Evolutionary conservation across 2,888 invertebrate species (phyloP).

Genomic region (Drepana falcataria): DNA sequence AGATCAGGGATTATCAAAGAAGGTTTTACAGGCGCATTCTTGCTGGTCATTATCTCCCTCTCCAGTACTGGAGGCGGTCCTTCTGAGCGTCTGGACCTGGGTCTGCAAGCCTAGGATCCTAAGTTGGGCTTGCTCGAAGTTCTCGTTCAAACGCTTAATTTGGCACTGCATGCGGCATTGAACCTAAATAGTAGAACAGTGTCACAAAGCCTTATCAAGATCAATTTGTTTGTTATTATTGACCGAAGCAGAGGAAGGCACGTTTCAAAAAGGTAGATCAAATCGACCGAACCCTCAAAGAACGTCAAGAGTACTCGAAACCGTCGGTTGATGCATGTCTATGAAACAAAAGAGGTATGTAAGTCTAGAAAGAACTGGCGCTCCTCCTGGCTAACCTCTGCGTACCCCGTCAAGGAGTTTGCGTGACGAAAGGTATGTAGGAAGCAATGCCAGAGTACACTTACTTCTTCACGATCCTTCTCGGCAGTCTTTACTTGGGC

Average conservation of each 20-base stretch:
- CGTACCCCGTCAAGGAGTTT: no score
- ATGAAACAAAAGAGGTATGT: no score
- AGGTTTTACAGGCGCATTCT: constrained; percentile 56
- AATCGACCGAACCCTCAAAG: no score
- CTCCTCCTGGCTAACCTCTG: no score
- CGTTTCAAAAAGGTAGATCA: no score
- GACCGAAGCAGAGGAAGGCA: not conserved
- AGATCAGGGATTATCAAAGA: constrained; percentile 42
- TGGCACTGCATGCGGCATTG: constrained; percentile 85
- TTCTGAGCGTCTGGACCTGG: constrained; percentile 81
- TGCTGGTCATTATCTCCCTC: constrained; percentile 47
- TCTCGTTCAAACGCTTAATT: constrained; percentile 82
- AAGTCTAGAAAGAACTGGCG: no score
- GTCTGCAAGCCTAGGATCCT: constrained; percentile 81
- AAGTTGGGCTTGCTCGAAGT: constrained; percentile 84
- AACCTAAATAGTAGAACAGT: constrained; percentile 50
- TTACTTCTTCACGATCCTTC: constrained; percentile 82
- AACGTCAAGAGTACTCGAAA: no score
- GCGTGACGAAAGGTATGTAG: no score
- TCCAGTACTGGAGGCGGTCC: constrained; percentile 50
- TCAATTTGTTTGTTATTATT: not conserved
- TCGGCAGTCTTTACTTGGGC: constrained; percentile 82
- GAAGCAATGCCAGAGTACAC: not conserved
- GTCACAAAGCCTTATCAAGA: no score
- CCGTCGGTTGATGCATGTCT: no score